phyloP scores from a whole-genome alignment of 1,140 invertebrate genomes.

The Cepaea nemoralis region DNA sequence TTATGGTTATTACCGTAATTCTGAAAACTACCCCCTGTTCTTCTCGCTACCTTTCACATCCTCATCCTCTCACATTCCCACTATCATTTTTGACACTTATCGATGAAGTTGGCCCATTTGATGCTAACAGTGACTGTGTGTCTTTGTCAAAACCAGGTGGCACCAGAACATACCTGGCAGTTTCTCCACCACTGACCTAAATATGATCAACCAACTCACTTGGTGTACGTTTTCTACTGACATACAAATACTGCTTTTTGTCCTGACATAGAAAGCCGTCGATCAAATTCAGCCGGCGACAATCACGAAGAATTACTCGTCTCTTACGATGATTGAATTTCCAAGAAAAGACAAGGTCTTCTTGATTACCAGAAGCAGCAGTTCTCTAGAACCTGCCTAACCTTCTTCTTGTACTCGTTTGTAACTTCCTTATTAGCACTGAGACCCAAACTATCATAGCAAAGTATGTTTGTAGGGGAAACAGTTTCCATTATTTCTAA shows the following conservation, averaged over 20 bases:
- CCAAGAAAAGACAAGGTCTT: conserved; percentile 78
- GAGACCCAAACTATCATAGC: conserved; percentile 61
- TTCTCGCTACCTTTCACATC: too few species aligned
- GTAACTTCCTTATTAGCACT: conserved; percentile 49
- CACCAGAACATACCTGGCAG: too few species aligned
- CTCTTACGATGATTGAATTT: conserved; percentile 82
- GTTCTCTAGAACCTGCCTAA: conserved; percentile 55
- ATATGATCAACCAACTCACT: conserved; percentile 67
- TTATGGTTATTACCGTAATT: too few species aligned
- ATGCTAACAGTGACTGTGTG: too few species aligned
- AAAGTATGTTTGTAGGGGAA: conserved; percentile 54
- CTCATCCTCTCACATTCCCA: too few species aligned
- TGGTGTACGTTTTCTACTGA: conserved; percentile 72
- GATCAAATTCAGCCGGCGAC: conserved; percentile 72
- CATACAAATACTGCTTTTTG: conserved; percentile 71
- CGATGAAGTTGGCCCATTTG: too few species aligned
- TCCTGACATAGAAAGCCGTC: conserved; percentile 76
- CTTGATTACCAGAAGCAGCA: too few species aligned
- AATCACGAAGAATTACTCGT: conserved; percentile 75
- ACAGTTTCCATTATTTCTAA: too few species aligned
- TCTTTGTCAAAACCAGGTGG: too few species aligned
- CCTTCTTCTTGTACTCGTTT: conserved; percentile 47
- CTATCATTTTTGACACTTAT: too few species aligned
- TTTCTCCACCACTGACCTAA: conserved; percentile 62
- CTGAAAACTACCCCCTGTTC: too few species aligned